phyloP scores from a whole-genome alignment of 2,113 vertebrate genomes.

The Micromys minutus region DNA sequence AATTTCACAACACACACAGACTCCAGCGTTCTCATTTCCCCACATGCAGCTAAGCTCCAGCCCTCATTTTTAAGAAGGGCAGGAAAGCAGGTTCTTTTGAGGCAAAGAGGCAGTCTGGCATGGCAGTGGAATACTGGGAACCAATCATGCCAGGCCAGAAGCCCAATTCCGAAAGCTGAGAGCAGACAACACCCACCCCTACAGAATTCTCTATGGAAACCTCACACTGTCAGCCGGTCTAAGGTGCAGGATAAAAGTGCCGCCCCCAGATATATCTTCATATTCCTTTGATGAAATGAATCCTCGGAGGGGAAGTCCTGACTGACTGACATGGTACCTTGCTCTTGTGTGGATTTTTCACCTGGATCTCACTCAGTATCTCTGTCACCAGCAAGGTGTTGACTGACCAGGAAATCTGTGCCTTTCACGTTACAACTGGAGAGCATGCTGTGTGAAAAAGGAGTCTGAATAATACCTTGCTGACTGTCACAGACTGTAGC shows the following conservation, averaged over 20 bases:
- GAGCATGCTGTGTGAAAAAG: not conserved
- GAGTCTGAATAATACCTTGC: not conserved
- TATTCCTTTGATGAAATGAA: not conserved
- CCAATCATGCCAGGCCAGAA: accelerated
- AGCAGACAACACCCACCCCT: accelerated
- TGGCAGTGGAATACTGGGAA: accelerated
- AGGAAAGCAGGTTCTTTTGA: not conserved
- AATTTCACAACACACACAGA: not conserved
- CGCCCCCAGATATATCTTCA: not conserved
- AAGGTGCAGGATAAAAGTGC: not conserved
- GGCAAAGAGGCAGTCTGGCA: not conserved
- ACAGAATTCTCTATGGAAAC: not conserved
- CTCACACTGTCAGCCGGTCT: not conserved
- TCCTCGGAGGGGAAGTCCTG: not conserved
- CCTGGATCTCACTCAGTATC: not conserved
- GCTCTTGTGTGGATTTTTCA: not conserved
- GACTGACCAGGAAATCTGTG: not conserved
- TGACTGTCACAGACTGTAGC: not conserved
- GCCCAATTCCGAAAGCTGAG: accelerated
- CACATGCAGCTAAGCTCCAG: not conserved
- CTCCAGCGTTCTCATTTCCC: not conserved
- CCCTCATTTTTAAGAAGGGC: not conserved
- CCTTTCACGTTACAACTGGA: not conserved
- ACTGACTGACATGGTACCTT: not conserved
- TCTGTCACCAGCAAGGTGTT: constrained; percentile 10